These are phyloP conservation scores for Peromyscus eremicus DNA, from an alignment of 2,797 vertebrate genomes.

Conservation along the genomic window DNA sequence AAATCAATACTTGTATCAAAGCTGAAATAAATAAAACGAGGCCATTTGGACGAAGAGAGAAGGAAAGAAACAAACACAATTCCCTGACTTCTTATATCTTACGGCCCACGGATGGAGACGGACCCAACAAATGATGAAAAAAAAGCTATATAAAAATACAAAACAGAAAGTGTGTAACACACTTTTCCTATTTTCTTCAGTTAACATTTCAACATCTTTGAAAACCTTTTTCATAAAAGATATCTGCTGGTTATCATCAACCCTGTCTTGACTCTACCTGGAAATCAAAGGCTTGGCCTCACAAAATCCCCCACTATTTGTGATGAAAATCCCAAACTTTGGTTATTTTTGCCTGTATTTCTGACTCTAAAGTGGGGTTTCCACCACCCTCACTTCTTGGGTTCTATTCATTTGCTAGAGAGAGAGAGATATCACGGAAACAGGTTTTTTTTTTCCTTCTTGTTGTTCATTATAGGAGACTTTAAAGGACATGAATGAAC, in stretches of 20 bases:
- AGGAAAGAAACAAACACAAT: not conserved
- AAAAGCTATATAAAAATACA: not conserved
- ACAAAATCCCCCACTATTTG: not conserved
- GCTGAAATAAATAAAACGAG: not conserved
- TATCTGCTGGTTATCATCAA: not conserved
- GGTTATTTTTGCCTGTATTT: not conserved
- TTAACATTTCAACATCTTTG: not conserved
- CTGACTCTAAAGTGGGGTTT: not conserved
- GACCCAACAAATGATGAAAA: not conserved
- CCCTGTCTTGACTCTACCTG: not conserved
- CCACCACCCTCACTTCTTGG: too few relatives aligned
- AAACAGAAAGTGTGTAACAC: not conserved
- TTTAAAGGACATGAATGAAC: not conserved
- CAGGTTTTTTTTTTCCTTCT: not conserved
- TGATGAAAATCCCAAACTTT: not conserved
- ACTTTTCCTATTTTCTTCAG: not conserved
- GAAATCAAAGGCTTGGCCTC: not conserved
- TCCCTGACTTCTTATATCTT: not conserved
- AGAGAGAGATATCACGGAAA: not conserved
- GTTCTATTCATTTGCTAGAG: not conserved
- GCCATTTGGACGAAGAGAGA: not conserved
- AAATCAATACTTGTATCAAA: not conserved
- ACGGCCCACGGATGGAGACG: not conserved
- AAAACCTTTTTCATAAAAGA: not conserved
- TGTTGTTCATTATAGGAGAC: not conserved